A percentile compares a stretch with the other conserved stretches of the same genome.
Evolutionary conservation across 1,140 invertebrate species (phyloP).

Genomic region (Metopolophium dirhodum): DNA sequence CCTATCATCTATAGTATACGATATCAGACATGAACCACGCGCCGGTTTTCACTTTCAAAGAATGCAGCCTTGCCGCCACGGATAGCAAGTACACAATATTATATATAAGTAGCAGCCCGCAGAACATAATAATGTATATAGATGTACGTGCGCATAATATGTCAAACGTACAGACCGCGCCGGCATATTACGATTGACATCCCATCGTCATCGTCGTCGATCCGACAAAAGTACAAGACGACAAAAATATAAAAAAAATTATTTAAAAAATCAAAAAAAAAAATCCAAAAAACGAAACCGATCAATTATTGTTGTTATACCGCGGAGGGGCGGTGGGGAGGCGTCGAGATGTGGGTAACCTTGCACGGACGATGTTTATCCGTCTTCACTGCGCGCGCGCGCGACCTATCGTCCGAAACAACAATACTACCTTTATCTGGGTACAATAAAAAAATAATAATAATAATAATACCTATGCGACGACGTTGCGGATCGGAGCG

Average conservation of each 20-base stretch:
- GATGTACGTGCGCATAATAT: neutral
- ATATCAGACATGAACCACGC: neutral
- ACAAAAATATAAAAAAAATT: no score
- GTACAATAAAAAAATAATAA: neutral
- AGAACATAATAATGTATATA: neutral
- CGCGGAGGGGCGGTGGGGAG: neutral
- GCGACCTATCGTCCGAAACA: neutral
- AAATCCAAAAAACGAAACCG: neutral
- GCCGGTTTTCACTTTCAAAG: constrained; percentile 51
- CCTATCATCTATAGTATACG: neutral
- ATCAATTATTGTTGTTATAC: neutral
- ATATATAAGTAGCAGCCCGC: neutral
- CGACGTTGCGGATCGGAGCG: neutral
- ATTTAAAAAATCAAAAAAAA: no score
- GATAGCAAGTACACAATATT: neutral
- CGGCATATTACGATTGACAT: neutral
- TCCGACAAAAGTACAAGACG: neutral
- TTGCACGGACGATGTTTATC: neutral
- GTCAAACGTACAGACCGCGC: neutral
- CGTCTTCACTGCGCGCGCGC: neutral
- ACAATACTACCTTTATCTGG: neutral
- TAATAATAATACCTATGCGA: neutral
- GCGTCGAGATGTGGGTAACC: neutral
- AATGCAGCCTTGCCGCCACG: constrained; percentile 22
- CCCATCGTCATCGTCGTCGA: neutral